Conservation (phyloP, 2,113 vertebrate species). For the Oxyura jamaicensis region DNA sequence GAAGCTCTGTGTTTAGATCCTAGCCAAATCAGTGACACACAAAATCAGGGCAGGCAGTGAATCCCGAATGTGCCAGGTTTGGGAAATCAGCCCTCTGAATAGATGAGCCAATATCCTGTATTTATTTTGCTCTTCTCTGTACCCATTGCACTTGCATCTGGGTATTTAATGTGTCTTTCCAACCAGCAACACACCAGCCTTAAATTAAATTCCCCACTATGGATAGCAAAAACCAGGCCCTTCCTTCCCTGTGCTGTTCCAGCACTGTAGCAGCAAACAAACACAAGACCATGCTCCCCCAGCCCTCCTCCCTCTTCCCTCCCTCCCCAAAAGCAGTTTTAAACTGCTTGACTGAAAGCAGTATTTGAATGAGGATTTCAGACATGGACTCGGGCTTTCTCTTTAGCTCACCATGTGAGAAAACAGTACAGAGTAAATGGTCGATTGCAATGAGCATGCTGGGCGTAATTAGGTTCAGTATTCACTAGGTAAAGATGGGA, state of each 20-base stretch:
- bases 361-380: constrained; percentile 53
- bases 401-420: background rate
- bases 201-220: constrained; percentile 57
- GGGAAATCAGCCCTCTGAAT: constrained; percentile 47
- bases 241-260: background rate
- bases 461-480: background rate
- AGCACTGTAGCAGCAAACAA: background rate
- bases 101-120: constrained; percentile 39
- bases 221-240: constrained; percentile 35
- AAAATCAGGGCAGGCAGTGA: constrained; percentile 62
- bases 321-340: constrained; percentile 36
- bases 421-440: background rate
- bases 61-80: constrained; percentile 54
- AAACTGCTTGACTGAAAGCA: constrained; percentile 46
- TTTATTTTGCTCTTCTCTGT: constrained; percentile 57
- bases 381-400: constrained; percentile 30
- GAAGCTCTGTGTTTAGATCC: constrained; percentile 63
- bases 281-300: background rate
- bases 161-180: constrained; percentile 37
- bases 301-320: background rate
- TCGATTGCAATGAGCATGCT: background rate
- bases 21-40: constrained; percentile 69
- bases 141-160: constrained; percentile 44
- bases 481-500: background rate
- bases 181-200: constrained; percentile 26